phyloP scores from a whole-genome alignment of 2,113 vertebrate genomes.

The Sceloporus tristichus region DNA sequence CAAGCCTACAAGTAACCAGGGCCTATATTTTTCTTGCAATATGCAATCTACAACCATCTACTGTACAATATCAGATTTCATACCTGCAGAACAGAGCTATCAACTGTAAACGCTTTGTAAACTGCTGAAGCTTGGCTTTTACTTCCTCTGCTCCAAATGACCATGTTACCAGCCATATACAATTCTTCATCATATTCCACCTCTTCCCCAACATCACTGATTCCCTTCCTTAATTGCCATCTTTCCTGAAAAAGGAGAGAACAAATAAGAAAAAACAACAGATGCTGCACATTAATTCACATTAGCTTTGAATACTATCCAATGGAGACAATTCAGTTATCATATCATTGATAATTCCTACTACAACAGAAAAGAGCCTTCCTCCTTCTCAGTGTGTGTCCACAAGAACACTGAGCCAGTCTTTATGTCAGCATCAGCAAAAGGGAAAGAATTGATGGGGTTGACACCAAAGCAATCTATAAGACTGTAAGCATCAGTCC shows the following conservation, averaged over 20 bases:
- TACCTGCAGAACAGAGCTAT: slow-evolving; percentile 94
- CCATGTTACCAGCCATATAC: slow-evolving; percentile 92
- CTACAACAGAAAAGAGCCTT: background rate
- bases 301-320: background rate
- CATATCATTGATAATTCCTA: background rate
- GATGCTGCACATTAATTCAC: background rate
- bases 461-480: background rate
- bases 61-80: rapidly evolving
- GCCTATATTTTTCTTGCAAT: background rate
- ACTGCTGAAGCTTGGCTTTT: slow-evolving; percentile 85
- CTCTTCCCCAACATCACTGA: slow-evolving; percentile 82
- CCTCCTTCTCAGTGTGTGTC: background rate
- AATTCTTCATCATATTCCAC: slow-evolving; percentile 95
- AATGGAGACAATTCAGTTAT: background rate
- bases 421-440: background rate
- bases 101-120: slow-evolving; percentile 96
- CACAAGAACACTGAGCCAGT: background rate
- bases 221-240: slow-evolving; percentile 92
- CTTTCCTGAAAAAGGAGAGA: slow-evolving; percentile 83
- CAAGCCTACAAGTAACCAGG: background rate
- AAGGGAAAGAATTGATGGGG: background rate
- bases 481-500: background rate
- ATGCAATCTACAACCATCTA: rapidly evolving
- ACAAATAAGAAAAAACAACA: background rate
- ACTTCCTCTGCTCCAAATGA: slow-evolving; percentile 96